Percentiles rank a stretch among this genome's conserved stretches.
phyloP scores from a whole-genome alignment of 2,113 vertebrate genomes.

The Mungos mungo region DNA sequence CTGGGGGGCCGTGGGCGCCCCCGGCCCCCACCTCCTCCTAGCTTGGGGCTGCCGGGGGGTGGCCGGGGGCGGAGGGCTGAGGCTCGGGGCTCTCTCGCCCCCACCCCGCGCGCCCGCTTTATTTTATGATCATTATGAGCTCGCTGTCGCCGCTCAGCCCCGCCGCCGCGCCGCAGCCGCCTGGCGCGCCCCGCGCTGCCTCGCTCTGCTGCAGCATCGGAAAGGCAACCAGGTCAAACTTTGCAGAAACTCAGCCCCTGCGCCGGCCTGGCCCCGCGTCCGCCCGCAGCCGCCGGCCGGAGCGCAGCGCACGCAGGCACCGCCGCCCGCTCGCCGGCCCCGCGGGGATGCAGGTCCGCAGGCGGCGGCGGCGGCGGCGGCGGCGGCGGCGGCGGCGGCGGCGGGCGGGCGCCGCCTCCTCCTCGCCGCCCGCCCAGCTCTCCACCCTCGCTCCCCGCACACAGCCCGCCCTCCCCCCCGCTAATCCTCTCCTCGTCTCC shows the following conservation, averaged over 20 bases:
- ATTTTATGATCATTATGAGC: slow-evolving; percentile 74
- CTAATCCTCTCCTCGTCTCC: slow-evolving; percentile 33
- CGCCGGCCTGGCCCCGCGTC: slow-evolving; percentile 59
- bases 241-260: slow-evolving; percentile 78
- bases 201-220: slow-evolving; percentile 74
- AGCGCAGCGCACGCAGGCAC: slow-evolving; percentile 56
- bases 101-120: slow-evolving; percentile 57
- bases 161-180: slow-evolving; percentile 57
- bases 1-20: slow-evolving; percentile 4
- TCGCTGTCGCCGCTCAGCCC: slow-evolving; percentile 58
- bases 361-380: too few relatives aligned
- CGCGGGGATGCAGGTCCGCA: slow-evolving; percentile 64
- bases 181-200: slow-evolving; percentile 48
- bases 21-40: not conserved
- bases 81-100: slow-evolving; percentile 63
- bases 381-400: too few relatives aligned
- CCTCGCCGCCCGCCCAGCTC: slow-evolving; percentile 58
- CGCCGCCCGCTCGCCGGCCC: slow-evolving; percentile 14
- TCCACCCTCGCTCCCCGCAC: slow-evolving; percentile 41
- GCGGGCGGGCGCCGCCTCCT: slow-evolving; percentile 58
- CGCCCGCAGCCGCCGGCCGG: slow-evolving; percentile 38
- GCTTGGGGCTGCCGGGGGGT: not conserved
- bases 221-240: slow-evolving; percentile 89
- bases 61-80: slow-evolving; percentile 52
- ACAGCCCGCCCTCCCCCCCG: slow-evolving; percentile 40